Base-by-base conservation (phyloP, 2,113 vertebrate species). In the Alethe diademata region DNA sequence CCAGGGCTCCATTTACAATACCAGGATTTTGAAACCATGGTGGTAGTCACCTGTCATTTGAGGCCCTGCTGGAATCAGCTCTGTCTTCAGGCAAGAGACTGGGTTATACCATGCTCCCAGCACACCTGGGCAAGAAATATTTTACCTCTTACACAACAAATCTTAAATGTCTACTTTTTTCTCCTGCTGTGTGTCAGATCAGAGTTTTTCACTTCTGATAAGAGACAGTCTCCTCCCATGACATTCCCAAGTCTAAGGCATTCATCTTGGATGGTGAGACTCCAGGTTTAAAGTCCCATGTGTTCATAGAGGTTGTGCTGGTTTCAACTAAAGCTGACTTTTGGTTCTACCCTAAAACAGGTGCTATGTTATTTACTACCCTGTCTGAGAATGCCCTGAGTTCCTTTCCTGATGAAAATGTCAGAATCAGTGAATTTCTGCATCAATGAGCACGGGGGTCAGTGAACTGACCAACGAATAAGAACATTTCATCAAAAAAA, bases 401-500 rank as follows among this genome's bases (percentile, higher is more conserved):
- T 58, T 71, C 35, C 14, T 74, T 86, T 71, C 53, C 20, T 35
- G 8, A 53, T 31, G 20, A 72, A 86, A 69, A 65, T 42, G 40
- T 78, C 76, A 89, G 33, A 70, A 92, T 54, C 29, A 50, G 25
- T 38, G 51, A 58, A 74, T 74, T 86, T 78, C 56, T 91, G 38
- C 69, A 54, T 42, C 50, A 76, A 23, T 72, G 47, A 88, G 6
- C 12, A 24, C 1, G 2, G 12, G 19, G 6, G 23, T 45, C 67
- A 61, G 54, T 57, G 29, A 88, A 29, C 48, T 76, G 29, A 45
- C 33, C 8, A 45, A 29, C 17, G 66, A 66, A 19, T 54, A 45
- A 56, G 54, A 67, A 28, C 0, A 58, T 19, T n/a, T 58, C 0
- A 70, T 54, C 0, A 33, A 67, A 95, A 80, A 53, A 18, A 0